phyloP scores from a whole-genome alignment of 2,797 vertebrate species.

The Rhyacichthys aspro region DNA sequence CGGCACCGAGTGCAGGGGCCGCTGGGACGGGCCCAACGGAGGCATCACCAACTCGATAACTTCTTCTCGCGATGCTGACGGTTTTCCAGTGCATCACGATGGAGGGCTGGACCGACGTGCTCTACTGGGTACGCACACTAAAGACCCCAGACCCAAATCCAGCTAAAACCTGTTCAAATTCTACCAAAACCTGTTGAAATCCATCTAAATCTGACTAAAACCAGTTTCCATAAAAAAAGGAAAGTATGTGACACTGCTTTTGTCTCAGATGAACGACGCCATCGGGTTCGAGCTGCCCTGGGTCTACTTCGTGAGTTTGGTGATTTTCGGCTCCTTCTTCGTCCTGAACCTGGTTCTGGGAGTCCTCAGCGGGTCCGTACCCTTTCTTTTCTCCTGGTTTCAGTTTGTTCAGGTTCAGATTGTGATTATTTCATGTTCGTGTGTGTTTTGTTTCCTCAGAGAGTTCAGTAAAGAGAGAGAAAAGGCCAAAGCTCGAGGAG shows the following conservation, averaged over 20 bases:
- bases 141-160: no score
- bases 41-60: conserved; percentile 99
- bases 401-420: neutral
- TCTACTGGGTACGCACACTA: conserved; percentile 75
- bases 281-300: conserved; percentile 98
- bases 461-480: conserved; percentile 99
- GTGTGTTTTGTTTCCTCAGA: conserved; percentile 67
- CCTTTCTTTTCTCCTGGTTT: neutral
- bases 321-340: conserved; percentile 99
- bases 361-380: conserved; percentile 96
- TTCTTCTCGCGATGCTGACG: conserved; percentile 98
- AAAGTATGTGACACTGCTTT: no score
- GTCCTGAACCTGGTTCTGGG: conserved; percentile 99
- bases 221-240: no score
- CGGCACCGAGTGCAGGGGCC: conserved; percentile 88
- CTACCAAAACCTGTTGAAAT: no score
- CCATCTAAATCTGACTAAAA: no score
- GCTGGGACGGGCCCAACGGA: conserved; percentile 94
- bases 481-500: conserved; percentile 96
- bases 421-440: neutral
- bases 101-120: conserved; percentile 98
- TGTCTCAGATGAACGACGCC: conserved; percentile 96
- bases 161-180: no score
- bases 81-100: conserved; percentile 99
- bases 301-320: conserved; percentile 98